Evolutionary conservation across 2,888 invertebrate genomes (phyloP), one percentile per base, ranked within the genome.

Genomic region (Apantesis nais): DNA sequence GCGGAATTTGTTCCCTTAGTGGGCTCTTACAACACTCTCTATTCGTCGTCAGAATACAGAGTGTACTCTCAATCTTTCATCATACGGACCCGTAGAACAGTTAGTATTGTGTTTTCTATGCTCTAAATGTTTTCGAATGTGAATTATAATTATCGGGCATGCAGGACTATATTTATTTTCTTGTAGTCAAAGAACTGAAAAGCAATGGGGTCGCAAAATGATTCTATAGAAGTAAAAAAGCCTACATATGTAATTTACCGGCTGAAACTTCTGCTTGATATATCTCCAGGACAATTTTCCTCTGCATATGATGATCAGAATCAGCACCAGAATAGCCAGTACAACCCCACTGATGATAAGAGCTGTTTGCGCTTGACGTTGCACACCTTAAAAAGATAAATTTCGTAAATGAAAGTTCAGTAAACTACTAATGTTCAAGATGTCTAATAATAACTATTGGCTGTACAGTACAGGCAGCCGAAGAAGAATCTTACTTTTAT

Each of bases 251-350:
- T 44, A 73, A 67, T 68, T 83, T 83, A 94, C 94, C 93, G 93
- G 94, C 77, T 93, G 94, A 70, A 94, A 87, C 82, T 92, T 94
- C 78, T 94, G 92, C 78, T 93, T 93, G 74, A 94, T 83, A 72
- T 89, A 92, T 75, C 90, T 86, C 93, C 94, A 93, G 11, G 93
- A 90, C 63, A 93, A 74, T 70, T 87, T 90, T 31, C 90, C 90
- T 0, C 90, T 87, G 79, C 93, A 94, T 11, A 92, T 75, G 63
- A 93, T 84, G 77, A 92, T 88, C 68, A 94, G 77, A 0, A 92
- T 80, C 1, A 93, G 82, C 73, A 93, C 78, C 74, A 94, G 74
- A 2, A 93, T 83, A 0, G 93, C 94, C 67, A 95, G 77, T 0
- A 93, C 92, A 34, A 93, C 90, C 14, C 86, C 90, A 76, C 93